Conservation (phyloP, 1,140 invertebrate genomes). For the Pogonomyrmex californicus region DNA sequence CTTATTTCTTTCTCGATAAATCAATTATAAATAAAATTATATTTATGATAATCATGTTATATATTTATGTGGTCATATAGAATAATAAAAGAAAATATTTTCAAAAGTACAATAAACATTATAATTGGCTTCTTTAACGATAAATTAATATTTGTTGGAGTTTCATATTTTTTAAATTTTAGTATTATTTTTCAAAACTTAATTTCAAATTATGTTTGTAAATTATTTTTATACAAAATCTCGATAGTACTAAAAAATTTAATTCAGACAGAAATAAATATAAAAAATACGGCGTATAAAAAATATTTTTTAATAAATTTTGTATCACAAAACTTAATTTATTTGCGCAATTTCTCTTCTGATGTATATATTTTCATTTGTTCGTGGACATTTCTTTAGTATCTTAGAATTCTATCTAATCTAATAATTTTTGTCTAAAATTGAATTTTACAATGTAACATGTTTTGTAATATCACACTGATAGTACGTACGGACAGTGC, state of each 20-base stretch:
- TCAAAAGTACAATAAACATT: not conserved
- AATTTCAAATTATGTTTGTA: not conserved
- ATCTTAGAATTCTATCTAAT: not conserved
- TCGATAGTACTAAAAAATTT: not conserved
- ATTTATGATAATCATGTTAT: not conserved
- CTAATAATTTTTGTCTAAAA: not conserved
- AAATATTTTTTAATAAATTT: not conserved
- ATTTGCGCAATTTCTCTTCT: not conserved
- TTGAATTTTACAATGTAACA: constrained; percentile 4
- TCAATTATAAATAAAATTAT: not conserved
- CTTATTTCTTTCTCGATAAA: not conserved
- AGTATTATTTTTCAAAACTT: not conserved
- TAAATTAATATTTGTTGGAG: not conserved
- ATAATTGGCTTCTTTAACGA: not conserved
- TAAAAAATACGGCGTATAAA: not conserved
- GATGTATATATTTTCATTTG: not conserved
- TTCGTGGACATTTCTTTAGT: not conserved
- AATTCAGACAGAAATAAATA: not conserved
- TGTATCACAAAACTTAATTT: not conserved
- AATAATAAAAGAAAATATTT: not conserved
- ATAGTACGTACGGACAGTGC: not conserved
- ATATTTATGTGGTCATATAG: not conserved
- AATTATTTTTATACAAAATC: not conserved
- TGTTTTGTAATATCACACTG: not conserved
- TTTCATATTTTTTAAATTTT: not conserved